Base-by-base conservation (phyloP, 2,888 invertebrate species). In the Cenopis cana region DNA sequence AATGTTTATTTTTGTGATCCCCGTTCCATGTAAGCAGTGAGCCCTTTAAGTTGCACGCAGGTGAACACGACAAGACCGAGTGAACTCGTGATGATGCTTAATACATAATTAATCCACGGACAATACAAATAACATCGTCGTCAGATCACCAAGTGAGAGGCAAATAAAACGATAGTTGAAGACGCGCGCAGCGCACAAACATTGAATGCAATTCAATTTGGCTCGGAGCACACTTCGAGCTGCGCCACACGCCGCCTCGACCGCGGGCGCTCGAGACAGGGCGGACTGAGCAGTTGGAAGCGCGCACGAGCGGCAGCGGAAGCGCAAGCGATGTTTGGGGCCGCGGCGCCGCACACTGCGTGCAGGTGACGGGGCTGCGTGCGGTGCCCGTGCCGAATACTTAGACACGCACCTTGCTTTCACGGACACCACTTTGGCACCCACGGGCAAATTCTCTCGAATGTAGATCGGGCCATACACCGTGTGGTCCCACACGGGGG, bases 391-490 rank as follows among this genome's bases (percentile, higher is more conserved):
- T 90, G 91, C 89, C 88, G 89, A 87, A 91, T 89, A 89, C 85
- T 88, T 85, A 87, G 85, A 87, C 88, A 97, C 98, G 96, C 97
- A 98, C 98, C 98, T 98, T 96, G 98, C 98, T 97, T 98, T 98
- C 94, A 98, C 97, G 94, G 98, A 98, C 94, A 98, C 97, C 95
- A 98, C 98, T 96, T 97, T 98, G 95, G 98, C 97, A 95, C 98
- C 98, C 93, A 98, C 98, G 95, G 98, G 97, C 95, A 97, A 97
- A 95, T 98, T 98, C 95, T 98, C 98, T 96, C 97, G 97, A 95
- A 98, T 97, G 97, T 96, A 97, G 96, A 98, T 97, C 90, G 98
- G 98, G 92, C 98, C 98, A 95, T 98, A 98, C 94, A 98, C 97
- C 94, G 96, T 96, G 95, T 98, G 97, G 95, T 98, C 98, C 98